phyloP scores from a whole-genome alignment of 2,888 invertebrate species.

The Eucera pruinosa region DNA sequence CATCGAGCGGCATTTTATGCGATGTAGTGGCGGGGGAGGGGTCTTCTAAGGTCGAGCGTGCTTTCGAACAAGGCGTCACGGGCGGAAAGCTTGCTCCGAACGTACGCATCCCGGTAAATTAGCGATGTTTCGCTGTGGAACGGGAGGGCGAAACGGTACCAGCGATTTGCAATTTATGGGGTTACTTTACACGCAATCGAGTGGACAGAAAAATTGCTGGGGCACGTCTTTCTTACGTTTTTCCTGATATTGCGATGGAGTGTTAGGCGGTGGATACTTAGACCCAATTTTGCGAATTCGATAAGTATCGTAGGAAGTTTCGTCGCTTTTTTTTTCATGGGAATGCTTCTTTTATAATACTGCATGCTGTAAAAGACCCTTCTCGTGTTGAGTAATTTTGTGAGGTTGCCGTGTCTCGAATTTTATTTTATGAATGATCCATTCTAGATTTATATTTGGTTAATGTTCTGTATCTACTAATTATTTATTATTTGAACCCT shows the following conservation, averaged over 20 bases:
- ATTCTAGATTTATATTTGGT: too few relatives aligned
- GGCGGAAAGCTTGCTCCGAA: slow-evolving; percentile 14
- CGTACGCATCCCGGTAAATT: slow-evolving; percentile 22
- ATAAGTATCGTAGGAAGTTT: too few relatives aligned
- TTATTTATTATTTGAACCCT: too few relatives aligned
- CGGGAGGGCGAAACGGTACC: not conserved
- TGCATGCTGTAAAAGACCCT: too few relatives aligned
- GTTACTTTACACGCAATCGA: slow-evolving; percentile 2
- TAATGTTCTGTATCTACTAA: too few relatives aligned
- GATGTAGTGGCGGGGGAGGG: slow-evolving; percentile 30
- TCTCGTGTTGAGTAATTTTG: too few relatives aligned
- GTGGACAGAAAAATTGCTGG: not conserved
- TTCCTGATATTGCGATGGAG: not conserved
- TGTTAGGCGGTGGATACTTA: too few relatives aligned
- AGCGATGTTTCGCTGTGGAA: slow-evolving; percentile 6
- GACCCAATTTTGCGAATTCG: too few relatives aligned
- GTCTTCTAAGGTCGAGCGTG: slow-evolving; percentile 61
- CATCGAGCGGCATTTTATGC: slow-evolving; percentile 66
- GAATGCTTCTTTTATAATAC: too few relatives aligned
- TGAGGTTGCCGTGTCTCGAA: too few relatives aligned
- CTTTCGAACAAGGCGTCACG: slow-evolving; percentile 45
- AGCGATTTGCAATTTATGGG: slow-evolving; percentile 11
- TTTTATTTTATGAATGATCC: too few relatives aligned
- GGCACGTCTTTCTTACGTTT: not conserved
- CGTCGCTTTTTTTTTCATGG: too few relatives aligned